These are phyloP conservation scores for Pao palembangensis DNA, from an alignment of 2,113 vertebrate species.

Conservation along the genomic window DNA sequence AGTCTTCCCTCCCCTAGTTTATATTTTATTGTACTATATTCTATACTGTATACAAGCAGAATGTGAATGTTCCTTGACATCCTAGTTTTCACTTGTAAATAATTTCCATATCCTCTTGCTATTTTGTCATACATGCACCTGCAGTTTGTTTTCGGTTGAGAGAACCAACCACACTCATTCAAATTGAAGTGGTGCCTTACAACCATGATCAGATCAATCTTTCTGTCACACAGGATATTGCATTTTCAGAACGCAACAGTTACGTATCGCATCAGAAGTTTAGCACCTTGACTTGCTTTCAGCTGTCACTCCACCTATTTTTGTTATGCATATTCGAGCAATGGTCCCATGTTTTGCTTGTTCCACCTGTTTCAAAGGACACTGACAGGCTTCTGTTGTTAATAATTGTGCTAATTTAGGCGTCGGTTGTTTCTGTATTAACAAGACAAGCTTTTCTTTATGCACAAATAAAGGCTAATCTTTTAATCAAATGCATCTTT, in stretches of 20 bases:
- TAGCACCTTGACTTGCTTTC: too few species aligned
- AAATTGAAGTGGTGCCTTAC: constrained; percentile 57
- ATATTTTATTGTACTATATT: constrained; percentile 65
- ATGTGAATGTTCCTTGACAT: constrained; percentile 29
- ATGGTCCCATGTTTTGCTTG: constrained; percentile 23
- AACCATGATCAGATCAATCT: constrained; percentile 20
- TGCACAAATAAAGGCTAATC: constrained; percentile 63
- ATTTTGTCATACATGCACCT: not conserved
- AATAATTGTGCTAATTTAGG: constrained; percentile 42
- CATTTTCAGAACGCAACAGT: constrained; percentile 11
- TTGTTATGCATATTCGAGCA: constrained; percentile 30
- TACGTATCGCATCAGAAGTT: not conserved
- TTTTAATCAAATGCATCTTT: constrained; percentile 46
- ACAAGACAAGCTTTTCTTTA: constrained; percentile 49
- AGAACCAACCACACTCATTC: constrained; percentile 4
- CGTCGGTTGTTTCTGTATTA: constrained; percentile 43
- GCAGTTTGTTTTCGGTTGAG: constrained; percentile 3
- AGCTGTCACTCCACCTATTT: constrained; percentile 15
- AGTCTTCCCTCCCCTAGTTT: constrained; percentile 53
- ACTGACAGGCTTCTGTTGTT: constrained; percentile 16
- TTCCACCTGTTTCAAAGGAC: constrained; percentile 38
- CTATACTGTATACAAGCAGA: constrained; percentile 41
- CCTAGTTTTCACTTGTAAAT: constrained; percentile 32
- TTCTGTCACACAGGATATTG: not conserved
- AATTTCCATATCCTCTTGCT: constrained; percentile 10